phyloP scores from a whole-genome alignment of 1,140 invertebrate genomes.

The Heliothis virescens region DNA sequence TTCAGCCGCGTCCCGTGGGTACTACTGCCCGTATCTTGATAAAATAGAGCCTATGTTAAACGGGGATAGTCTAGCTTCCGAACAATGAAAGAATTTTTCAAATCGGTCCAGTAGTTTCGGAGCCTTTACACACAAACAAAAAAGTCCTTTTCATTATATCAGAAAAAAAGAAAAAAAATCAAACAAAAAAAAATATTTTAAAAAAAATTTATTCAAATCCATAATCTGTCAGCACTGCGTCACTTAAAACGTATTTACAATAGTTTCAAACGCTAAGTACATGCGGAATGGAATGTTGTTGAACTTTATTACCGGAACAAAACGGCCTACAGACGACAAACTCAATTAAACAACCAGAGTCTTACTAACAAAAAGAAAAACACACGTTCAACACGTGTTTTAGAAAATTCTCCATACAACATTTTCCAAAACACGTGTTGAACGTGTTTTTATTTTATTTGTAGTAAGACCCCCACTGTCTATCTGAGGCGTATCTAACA shows the following conservation, averaged over 20 bases:
- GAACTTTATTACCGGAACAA: conserved; percentile 47
- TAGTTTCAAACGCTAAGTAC: conserved; percentile 79
- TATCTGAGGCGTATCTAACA: conserved; percentile 22
- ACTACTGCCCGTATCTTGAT: no score
- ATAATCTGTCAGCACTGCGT: conserved; percentile 71
- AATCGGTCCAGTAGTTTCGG: no score
- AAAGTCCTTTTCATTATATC: background rate
- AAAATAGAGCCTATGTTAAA: no score
- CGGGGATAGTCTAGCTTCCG: no score
- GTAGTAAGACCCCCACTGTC: background rate
- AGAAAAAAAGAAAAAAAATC: background rate
- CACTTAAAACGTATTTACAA: conserved; percentile 77
- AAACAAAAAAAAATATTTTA: conserved; percentile 59
- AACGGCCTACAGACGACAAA: conserved; percentile 33
- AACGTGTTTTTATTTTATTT: no score
- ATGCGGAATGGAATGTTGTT: conserved; percentile 73
- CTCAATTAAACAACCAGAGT: background rate
- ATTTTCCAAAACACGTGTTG: no score
- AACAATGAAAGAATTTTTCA: no score
- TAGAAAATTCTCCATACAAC: no score
- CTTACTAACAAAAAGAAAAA: no score
- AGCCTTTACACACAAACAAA: background rate
- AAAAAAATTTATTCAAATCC: conserved; percentile 82
- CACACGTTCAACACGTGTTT: no score
- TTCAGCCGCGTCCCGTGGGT: no score